These are phyloP conservation scores for Gymnopithys bicolor DNA, from an alignment of 2,797 vertebrate species.

Conservation along the genomic window DNA sequence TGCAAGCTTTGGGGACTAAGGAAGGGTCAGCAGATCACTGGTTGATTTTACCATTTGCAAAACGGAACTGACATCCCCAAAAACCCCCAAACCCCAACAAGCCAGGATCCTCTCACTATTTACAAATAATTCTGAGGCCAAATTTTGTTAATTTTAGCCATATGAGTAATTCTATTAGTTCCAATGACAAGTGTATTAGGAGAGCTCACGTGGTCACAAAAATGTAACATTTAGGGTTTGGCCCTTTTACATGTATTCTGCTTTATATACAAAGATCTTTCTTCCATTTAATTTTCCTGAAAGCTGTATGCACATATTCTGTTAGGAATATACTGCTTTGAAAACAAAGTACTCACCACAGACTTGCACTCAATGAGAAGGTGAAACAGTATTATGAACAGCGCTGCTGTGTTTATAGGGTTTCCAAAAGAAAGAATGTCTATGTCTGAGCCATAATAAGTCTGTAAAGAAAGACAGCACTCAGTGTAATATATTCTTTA, in stretches of 20 bases:
- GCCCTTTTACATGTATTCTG: background rate
- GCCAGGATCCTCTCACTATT: background rate
- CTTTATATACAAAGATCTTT: background rate
- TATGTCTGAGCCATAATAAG: conserved; percentile 83
- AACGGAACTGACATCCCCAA: background rate
- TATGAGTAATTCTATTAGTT: background rate
- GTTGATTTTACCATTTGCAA: background rate
- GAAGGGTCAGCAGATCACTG: background rate
- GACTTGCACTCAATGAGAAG: conserved; percentile 93
- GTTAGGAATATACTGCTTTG: background rate
- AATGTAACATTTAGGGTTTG: background rate
- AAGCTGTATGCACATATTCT: background rate
- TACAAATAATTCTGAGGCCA: background rate
- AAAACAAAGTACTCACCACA: conserved; percentile 83
- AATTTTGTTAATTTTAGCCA: background rate
- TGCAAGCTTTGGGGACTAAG: background rate
- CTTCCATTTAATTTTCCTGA: background rate
- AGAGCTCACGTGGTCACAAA: background rate
- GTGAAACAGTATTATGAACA: conserved; percentile 90
- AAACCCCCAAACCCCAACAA: accelerated
- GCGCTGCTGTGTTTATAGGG: conserved; percentile 87
- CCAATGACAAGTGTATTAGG: background rate
- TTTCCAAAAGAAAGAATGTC: conserved; percentile 89
- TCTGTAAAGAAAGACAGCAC: conserved; percentile 71
- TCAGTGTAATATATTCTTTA: background rate